Evolutionary conservation across 2,113 vertebrate species (phyloP).

Genomic region (Pteruthius melanotis): DNA sequence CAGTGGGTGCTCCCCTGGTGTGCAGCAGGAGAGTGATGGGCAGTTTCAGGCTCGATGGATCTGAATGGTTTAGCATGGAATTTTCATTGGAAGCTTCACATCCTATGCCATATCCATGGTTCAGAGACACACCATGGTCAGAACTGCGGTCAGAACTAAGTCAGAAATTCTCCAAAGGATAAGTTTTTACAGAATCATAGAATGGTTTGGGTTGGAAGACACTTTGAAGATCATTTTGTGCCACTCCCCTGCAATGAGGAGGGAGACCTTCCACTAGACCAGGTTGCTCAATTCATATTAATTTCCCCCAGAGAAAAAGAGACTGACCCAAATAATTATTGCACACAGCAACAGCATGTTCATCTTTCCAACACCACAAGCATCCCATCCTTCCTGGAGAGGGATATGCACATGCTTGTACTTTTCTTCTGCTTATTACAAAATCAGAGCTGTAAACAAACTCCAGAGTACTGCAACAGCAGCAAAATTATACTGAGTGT

Average conservation of each 20-base stretch:
- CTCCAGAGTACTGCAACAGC: background rate
- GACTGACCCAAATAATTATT: background rate
- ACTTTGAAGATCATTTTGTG: background rate
- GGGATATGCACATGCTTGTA: background rate
- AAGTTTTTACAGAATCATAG: background rate
- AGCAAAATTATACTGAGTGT: background rate
- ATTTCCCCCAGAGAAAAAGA: background rate
- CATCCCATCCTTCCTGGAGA: background rate
- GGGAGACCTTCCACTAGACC: background rate
- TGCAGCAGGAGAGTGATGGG: background rate
- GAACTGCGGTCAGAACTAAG: no score
- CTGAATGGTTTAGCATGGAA: background rate
- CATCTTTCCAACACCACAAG: background rate
- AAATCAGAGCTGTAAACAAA: background rate
- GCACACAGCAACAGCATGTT: background rate
- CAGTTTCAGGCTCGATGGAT: background rate
- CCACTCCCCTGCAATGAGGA: background rate
- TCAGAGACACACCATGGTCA: fast-evolving
- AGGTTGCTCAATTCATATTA: background rate
- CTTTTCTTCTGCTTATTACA: background rate
- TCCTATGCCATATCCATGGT: fast-evolving
- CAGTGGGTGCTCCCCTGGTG: no score
- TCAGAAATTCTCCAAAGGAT: background rate
- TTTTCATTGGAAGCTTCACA: background rate
- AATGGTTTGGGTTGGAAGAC: background rate